Percentiles rank a stretch among this genome's conserved stretches.
phyloP scores from a whole-genome alignment of 1,140 invertebrate species.

The Megalonaias nervosa region DNA sequence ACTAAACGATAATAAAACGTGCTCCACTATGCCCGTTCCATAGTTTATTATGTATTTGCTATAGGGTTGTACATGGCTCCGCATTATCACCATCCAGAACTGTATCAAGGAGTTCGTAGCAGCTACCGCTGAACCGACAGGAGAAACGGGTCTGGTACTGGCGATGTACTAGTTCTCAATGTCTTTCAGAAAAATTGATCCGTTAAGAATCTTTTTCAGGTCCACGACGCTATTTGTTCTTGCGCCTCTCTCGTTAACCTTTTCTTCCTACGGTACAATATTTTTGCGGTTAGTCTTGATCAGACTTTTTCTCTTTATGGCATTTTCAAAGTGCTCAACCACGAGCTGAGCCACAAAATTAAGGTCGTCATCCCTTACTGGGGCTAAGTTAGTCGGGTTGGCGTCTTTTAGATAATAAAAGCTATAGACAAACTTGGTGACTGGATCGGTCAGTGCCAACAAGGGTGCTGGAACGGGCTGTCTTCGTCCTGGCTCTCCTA shows the following conservation, averaged over 20 bases:
- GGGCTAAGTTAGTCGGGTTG: slow-evolving; percentile 15
- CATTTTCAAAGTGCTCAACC: slow-evolving; percentile 7
- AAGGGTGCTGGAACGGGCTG: background rate
- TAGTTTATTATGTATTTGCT: too few relatives aligned
- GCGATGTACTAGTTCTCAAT: slow-evolving; percentile 11
- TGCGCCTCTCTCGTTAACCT: slow-evolving; percentile 16
- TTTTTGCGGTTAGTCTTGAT: background rate
- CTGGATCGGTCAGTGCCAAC: slow-evolving; percentile 25
- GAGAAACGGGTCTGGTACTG: too few relatives aligned
- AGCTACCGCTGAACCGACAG: too few relatives aligned
- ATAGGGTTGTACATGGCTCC: too few relatives aligned
- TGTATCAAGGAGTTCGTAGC: too few relatives aligned
- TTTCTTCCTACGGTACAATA: background rate
- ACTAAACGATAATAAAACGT: too few relatives aligned
- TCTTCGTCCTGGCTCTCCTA: background rate
- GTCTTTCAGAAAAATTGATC: slow-evolving; percentile 16
- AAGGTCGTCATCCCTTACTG: slow-evolving; percentile 20
- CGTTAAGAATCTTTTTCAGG: slow-evolving; percentile 12
- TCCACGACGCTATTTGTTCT: slow-evolving; percentile 6
- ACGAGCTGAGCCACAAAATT: slow-evolving; percentile 8
- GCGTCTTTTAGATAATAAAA: slow-evolving; percentile 9
- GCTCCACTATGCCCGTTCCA: too few relatives aligned
- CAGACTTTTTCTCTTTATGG: background rate
- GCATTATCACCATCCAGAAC: too few relatives aligned
- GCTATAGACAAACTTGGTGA: slow-evolving; percentile 28